Evolutionary conservation across 2,113 vertebrate genomes (phyloP), one percentile per base, ranked within the genome.

Genomic region (Axis porcinus): DNA sequence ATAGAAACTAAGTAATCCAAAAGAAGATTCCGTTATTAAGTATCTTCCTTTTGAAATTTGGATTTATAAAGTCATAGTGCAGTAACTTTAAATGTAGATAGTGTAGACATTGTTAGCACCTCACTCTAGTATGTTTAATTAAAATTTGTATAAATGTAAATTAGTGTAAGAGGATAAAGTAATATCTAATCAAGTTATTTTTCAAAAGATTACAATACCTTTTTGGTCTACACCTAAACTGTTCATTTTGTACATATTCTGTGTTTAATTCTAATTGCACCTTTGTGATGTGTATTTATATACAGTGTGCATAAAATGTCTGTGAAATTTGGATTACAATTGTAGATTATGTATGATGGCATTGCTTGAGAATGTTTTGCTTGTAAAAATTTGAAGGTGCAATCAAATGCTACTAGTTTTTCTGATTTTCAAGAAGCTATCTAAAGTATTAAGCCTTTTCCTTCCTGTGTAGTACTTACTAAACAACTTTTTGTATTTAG

Each of bases 221-320:
- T 98, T 98, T 98, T 98, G 98, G 98, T 98, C 98, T 98, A 98
- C 98, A 99, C 90, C 97, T 98, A 96, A 98, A 95, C 94, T 95
- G 79, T 99, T 98, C 98, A 98, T 99, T 99, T 98, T 99, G 99
- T 99, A 99, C 96, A 99, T 99, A 99, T 86, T 99, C 97, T 79
- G 70, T 99, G 98, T 99, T 98, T 98, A 98, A 98, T 98, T 98
- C 97, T 98, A 98, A 98, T 98, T 98, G 98, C 99, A 99, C 98
- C 99, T 98, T 99, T 99, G 98, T 99, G 98, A 99, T 99, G 99
- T 99, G 99, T 99, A 99, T 99, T 99, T 99, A 99, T 99, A 99
- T 99, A 99, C 98, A 97, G 98, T 98, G 98, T 99, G 99, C 98
- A 99, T 98, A 98, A 98, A 99, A 98, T 98, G 98, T 98, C 98